A percentile compares a stretch with the other conserved stretches of the same genome.
These are phyloP conservation scores for Chrysina gloriosa DNA, from an alignment of 2,888 invertebrate genomes.

Conservation along the genomic window DNA sequence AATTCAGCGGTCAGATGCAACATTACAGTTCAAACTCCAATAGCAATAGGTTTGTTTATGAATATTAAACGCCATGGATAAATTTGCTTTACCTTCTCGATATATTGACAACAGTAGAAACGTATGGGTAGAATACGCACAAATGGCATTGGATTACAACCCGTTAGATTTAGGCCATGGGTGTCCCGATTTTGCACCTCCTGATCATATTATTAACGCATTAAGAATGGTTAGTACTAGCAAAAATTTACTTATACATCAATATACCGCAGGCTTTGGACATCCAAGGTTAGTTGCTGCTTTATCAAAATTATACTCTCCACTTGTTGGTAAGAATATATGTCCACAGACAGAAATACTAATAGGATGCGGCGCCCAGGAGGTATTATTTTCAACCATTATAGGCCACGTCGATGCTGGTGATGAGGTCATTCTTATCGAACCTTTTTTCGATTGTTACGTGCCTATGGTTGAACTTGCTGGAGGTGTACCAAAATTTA, in stretches of 20 bases:
- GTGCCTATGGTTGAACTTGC: slow-evolving; percentile 92
- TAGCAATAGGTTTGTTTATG: not conserved
- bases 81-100: slow-evolving; percentile 76
- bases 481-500: slow-evolving; percentile 87
- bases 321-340: slow-evolving; percentile 77
- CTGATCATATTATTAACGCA: slow-evolving; percentile 82
- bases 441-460: slow-evolving; percentile 98
- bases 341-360: slow-evolving; percentile 88
- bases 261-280: slow-evolving; percentile 95
- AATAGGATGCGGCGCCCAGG: slow-evolving; percentile 93
- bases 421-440: slow-evolving; percentile 95
- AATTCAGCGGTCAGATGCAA: too few species aligned
- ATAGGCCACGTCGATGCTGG: slow-evolving; percentile 85
- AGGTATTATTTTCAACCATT: slow-evolving; percentile 87
- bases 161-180: slow-evolving; percentile 95
- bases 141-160: slow-evolving; percentile 82
- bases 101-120: slow-evolving; percentile 80
- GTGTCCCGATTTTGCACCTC: slow-evolving; percentile 92
- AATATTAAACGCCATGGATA: slow-evolving; percentile 56
- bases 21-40: not conserved
- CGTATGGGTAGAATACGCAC: slow-evolving; percentile 91
- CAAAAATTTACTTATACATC: slow-evolving; percentile 82
- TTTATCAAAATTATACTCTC: slow-evolving; percentile 85
- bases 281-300: slow-evolving; percentile 89
- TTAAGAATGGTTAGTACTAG: slow-evolving; percentile 76